Evolutionary conservation across 2,888 invertebrate genomes (phyloP), one percentile per base, ranked within the genome.

Genomic region (Papilio gigon): DNA sequence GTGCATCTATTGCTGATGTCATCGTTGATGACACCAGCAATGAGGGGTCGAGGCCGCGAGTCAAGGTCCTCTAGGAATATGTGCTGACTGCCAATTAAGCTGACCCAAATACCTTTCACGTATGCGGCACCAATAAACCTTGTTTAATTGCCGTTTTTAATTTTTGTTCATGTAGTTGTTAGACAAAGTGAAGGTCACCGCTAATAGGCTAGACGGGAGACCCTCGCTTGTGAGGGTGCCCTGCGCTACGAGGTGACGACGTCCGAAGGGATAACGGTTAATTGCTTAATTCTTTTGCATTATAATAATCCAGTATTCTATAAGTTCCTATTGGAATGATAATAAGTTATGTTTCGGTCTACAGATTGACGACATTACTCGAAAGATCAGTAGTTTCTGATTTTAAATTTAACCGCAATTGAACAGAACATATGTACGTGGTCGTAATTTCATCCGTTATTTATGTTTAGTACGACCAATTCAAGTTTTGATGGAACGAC

Each of bases 1-100:
- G 25, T 59, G 58, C 65, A 58, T 27, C 56, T 58, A 22, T 33
- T 1, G 44, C 30, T 65, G 65, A 65, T 59, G 65, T 65, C 65
- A 65, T 47, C 12, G 17, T n/a, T 44, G 44, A 22, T 22, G 27
- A 27, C 30, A 27, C 6, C 30, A n/a, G 12, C 53, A 56, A 56
- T 56, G 30, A 56, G 30, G 17, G 53, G 27, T 56, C 53, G 53
- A 56, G 53, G 53, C 17, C 12, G 30, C 25, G 25, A 8, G 4
- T 27, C 53, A 56, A 56, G 53, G 53, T 56, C 53, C 27, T 27
- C 2, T 9, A 25, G 4, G 53, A 56, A 56, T 56, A 30, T 56
- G 30, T 56, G 53, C 17, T 56, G 53, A 56, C n/a, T 56, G 30
- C 27, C 53, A 56, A 56, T 56, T 56, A 12, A 30, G 30, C 5